These are phyloP conservation scores for zebrafish (Danio rerio) DNA, from an alignment of 2,113 vertebrate genomes.

Conservation along the genomic window GRCz12tu NC_133180.1:68140001-68140500, in stretches of 20 bases:
- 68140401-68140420: too few species aligned
- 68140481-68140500: too few species aligned
- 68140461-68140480: too few species aligned
- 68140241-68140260: not conserved
- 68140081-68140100: not conserved
- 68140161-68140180: not conserved
- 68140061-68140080: not conserved
- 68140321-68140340: too few species aligned
- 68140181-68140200: not conserved
- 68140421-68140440: too few species aligned
- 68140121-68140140: not conserved
- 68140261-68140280: not conserved
- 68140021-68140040: not conserved
- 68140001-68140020: slow-evolving; percentile 34
- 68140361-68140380: too few species aligned
- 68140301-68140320: not conserved
- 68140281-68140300: not conserved
- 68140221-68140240: not conserved
- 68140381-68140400: too few species aligned
- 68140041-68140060: too few species aligned
- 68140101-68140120: slow-evolving; percentile 5
- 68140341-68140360: too few species aligned
- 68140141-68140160: not conserved
- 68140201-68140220: slow-evolving; percentile 15
- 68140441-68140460: too few species aligned